Conservation (phyloP, 1,140 invertebrate species). For the Drosophila fuyamai region DNA sequence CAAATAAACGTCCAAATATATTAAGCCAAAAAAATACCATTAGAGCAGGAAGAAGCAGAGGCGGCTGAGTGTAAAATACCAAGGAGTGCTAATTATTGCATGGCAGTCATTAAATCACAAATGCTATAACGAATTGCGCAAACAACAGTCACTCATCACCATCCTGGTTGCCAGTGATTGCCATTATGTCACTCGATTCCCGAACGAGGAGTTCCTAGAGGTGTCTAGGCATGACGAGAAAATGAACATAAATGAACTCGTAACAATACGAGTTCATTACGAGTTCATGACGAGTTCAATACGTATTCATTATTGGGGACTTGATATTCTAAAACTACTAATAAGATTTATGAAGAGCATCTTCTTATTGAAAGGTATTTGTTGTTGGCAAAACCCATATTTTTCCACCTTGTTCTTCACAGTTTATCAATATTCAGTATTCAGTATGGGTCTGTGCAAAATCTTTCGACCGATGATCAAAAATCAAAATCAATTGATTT, state of each 20-base stretch:
- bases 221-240: too few relatives aligned
- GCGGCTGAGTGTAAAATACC: slow-evolving; percentile 53
- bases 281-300: too few relatives aligned
- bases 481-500: slow-evolving; percentile 44
- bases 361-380: too few relatives aligned
- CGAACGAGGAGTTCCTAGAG: not conserved
- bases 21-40: slow-evolving; percentile 23
- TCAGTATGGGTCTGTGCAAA: not conserved
- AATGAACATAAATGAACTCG: not conserved
- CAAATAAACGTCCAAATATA: slow-evolving; percentile 2
- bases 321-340: not conserved
- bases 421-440: not conserved
- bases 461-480: not conserved
- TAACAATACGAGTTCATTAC: too few relatives aligned
- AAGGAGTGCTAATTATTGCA: slow-evolving; percentile 54
- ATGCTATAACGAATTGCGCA: slow-evolving; percentile 46
- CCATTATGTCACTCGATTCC: not conserved
- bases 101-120: slow-evolving; percentile 27
- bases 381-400: too few relatives aligned
- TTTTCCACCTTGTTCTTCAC: not conserved
- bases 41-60: slow-evolving; percentile 15
- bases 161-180: slow-evolving; percentile 7
- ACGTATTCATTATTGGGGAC: too few relatives aligned
- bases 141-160: slow-evolving; percentile 20
- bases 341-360: too few relatives aligned